Evolutionary conservation across 2,888 invertebrate genomes (phyloP), one percentile per base, ranked within the genome.

Genomic region (Yponomeuta cagnagella): DNA sequence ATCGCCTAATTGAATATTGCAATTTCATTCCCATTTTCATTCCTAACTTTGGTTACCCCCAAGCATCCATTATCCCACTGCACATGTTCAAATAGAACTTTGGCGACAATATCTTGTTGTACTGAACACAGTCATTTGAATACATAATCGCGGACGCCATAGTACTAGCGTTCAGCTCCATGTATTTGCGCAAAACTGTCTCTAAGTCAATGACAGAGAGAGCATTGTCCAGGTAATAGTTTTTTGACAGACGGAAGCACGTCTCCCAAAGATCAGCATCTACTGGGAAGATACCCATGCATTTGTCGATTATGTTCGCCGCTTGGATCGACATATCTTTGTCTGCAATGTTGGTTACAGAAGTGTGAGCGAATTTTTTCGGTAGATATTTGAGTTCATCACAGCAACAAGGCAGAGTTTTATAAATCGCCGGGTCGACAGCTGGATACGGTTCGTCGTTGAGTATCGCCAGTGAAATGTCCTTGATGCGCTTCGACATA

Each of bases 121-220:
- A 92, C 71, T 92, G 85, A 33, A 85, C 77, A 72, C 90, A 91
- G 75, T 93, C 91, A 48, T 85, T 87, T 0, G 91, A 90, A 74
- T 86, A 92, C 89, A 93, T 86, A 5, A 93, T 84, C 2, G 92
- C 92, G 0, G 87, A 87, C 1, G 90, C 90, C 90, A 92, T 89
- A 0, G 90, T 86, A 1, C 85, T 82, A 0, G 89, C 86, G 71
- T 92, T 83, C 0, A 88, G 86, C 72, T 93, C 88, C 88, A 94
- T 93, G 71, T 93, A 93, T 73, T 94, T 93, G 23, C 92, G 80
- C 71, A 94, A 84, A 4, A 94, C 88, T 4, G 82, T 83, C 80
- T 95, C 95, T 73, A 95, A 82, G 70, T 89, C 90, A 10, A 87
- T 82, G 72, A 94, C 87, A 23, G 80, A 81, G 73, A 92, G 77